Evolutionary conservation across 1,140 invertebrate species (phyloP), one percentile per base, ranked within the genome.

Genomic region (Drosophila takahashii): DNA sequence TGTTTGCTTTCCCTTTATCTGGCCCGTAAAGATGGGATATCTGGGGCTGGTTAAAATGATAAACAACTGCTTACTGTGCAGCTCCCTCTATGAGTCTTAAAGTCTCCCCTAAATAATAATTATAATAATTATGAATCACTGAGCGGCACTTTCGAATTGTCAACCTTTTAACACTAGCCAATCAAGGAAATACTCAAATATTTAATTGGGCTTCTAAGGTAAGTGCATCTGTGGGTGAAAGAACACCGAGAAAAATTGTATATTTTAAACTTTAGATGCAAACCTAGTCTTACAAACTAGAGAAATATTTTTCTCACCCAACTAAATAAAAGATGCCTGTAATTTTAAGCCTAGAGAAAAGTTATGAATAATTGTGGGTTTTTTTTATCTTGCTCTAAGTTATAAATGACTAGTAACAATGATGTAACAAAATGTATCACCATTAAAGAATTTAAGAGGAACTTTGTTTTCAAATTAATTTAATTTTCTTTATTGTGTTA

Each of bases 1-100:
- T 47, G 42, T 70, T 70, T 70, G 27, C 66, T 70, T 69, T 69
- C 66, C 64, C 51, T 57, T 70, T 70, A 70, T 70, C 66, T 70
- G 42, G 18, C 10, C 39, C 54, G 27, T 16, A 73, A 73, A 74
- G 53, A 70, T 70, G 66, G 44, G 37, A n/a, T 52, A 60, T 39
- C 47, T 71, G 16, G 0, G 13, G 22, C 42, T 18, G 69, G 26
- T 29, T 44, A 50, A 58, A 15, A 32, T 58, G 45, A 32, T 36
- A 50, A 42, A 42, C 36, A 41, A 32, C 39, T 29, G 22, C 22
- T 36, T 39, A 11, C 11, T 11, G 16, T 10, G 11, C 16, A 22
- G 11, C 42, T 50, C 26, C 8, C 22, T 5, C 8, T 26, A 26
- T 1, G 2, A 13, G 37, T 9, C 16, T 41, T 10, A n/a, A 16